A percentile compares a stretch with the other conserved stretches of the same genome.
Conservation (phyloP, 2,888 invertebrate species). For the Synanthedon myopaeformis region DNA sequence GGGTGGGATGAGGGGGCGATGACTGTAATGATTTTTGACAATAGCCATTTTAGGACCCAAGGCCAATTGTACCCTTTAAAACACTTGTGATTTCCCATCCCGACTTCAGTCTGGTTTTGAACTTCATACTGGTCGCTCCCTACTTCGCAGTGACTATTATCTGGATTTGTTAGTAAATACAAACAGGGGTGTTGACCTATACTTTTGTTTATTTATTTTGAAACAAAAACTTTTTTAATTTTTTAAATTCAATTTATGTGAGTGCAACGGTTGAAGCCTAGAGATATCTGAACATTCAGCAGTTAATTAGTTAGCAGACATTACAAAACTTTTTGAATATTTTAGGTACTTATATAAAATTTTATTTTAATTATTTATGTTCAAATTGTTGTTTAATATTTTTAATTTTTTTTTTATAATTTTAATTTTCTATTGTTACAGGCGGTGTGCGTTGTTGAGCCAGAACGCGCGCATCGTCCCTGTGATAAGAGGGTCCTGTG, state of each 20-base stretch:
- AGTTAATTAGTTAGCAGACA: no score
- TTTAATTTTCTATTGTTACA: constrained; percentile 43
- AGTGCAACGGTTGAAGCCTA: no score
- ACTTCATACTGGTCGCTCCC: constrained; percentile 49
- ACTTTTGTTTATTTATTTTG: constrained; percentile 19
- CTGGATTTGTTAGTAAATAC: constrained; percentile 49
- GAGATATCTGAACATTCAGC: no score
- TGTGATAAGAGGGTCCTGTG: constrained; percentile 70
- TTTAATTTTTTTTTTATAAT: neutral
- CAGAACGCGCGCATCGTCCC: constrained; percentile 63
- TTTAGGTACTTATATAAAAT: no score
- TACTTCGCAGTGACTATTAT: constrained; percentile 18
- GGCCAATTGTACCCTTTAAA: constrained; percentile 59
- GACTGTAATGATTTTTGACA: constrained; percentile 34
- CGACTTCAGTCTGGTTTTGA: constrained; percentile 61
- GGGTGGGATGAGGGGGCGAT: constrained; percentile 29
- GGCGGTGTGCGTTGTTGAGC: constrained; percentile 65
- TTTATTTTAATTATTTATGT: neutral
- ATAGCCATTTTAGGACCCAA: constrained; percentile 40
- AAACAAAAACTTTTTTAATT: neutral
- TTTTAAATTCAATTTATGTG: no score
- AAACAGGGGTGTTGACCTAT: constrained; percentile 29
- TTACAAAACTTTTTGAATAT: no score
- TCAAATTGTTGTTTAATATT: neutral
- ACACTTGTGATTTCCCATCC: constrained; percentile 47